These are phyloP conservation scores for Leptarthrus brevirostris DNA, from an alignment of 2,888 invertebrate genomes.

Conservation along the genomic window DNA sequence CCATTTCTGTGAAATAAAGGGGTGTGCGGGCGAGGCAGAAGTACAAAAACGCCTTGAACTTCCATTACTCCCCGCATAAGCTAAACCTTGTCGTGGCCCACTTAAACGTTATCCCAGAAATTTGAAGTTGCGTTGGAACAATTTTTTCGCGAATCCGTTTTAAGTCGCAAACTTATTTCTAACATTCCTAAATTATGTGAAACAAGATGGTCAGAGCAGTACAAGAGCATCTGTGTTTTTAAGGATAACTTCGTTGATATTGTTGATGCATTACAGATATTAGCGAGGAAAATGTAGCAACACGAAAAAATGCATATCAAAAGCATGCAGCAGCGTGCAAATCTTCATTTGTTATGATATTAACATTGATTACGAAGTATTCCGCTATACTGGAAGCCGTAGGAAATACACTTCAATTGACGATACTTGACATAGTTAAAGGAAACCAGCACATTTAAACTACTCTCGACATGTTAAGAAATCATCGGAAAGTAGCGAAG, in stretches of 20 bases:
- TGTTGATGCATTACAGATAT: not conserved
- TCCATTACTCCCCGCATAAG: not conserved
- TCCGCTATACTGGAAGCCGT: constrained; percentile 5
- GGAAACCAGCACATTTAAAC: not conserved
- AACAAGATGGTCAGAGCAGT: not conserved
- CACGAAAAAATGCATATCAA: not conserved
- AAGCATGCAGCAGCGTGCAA: not conserved
- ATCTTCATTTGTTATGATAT: not conserved
- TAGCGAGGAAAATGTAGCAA: not conserved
- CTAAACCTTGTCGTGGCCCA: not conserved
- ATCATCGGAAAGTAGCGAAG: not conserved
- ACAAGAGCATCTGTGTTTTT: not conserved
- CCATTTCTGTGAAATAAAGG: too few relatives aligned
- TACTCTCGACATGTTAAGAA: not conserved
- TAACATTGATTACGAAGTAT: too few relatives aligned
- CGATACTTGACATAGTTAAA: not conserved
- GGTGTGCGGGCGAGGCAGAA: too few relatives aligned
- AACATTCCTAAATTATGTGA: not conserved
- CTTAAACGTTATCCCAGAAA: not conserved
- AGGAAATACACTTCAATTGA: constrained; percentile 4
- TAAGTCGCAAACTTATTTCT: not conserved
- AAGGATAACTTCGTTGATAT: not conserved
- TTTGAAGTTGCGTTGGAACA: not conserved
- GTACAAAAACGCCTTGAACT: not conserved
- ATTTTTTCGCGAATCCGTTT: not conserved